These are phyloP conservation scores for Ictalurus punctatus DNA, from an alignment of 2,113 vertebrate species.

Conservation along the genomic window DNA sequence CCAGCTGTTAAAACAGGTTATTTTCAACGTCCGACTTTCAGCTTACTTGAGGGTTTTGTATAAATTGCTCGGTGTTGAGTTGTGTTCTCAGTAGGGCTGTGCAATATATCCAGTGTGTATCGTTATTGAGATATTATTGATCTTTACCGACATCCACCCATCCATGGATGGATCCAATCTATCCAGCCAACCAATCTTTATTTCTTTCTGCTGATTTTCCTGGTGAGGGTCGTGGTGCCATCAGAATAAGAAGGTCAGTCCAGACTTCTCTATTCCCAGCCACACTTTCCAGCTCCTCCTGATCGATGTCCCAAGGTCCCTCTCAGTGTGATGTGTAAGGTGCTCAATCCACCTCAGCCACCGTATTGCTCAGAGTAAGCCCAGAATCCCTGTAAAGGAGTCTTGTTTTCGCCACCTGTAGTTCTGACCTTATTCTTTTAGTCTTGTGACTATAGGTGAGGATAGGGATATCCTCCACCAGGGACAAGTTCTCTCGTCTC, in stretches of 20 bases:
- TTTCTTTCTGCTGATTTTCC: not conserved
- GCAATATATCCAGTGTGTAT: not conserved
- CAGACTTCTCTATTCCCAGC: not conserved
- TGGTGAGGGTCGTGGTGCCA: not conserved
- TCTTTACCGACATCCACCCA: not conserved
- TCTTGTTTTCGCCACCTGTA: not conserved
- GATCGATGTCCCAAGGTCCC: not conserved
- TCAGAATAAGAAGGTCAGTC: not conserved
- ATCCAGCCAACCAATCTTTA: not conserved
- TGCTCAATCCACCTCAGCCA: not conserved
- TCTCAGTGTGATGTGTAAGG: not conserved
- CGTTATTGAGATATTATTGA: not conserved
- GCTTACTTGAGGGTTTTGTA: not conserved
- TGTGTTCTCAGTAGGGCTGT: not conserved
- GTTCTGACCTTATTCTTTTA: not conserved
- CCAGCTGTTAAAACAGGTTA: not conserved
- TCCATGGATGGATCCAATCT: not conserved
- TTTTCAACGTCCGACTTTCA: not conserved
- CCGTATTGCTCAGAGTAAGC: not conserved
- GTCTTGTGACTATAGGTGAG: not conserved
- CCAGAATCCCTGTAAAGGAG: not conserved
- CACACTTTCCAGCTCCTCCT: not conserved
- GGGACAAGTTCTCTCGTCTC: too few relatives aligned
- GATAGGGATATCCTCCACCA: too few relatives aligned
- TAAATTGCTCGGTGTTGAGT: not conserved